Percentiles rank a stretch among this genome's conserved stretches.
phyloP scores from a whole-genome alignment of 2,113 vertebrate genomes.

The Tachysurus vachellii region DNA sequence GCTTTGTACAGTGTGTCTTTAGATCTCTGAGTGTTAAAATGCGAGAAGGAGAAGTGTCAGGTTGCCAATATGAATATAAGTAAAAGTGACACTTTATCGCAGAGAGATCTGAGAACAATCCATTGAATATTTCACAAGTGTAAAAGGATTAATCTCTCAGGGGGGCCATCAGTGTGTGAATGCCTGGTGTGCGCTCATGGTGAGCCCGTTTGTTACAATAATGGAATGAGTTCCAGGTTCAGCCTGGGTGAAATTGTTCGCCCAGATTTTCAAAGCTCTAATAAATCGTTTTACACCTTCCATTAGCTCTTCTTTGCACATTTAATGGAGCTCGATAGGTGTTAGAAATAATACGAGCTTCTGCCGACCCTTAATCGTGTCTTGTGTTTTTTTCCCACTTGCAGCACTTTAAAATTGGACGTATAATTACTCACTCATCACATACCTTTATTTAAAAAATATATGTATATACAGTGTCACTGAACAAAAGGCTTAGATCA shows the following conservation, averaged over 20 bases:
- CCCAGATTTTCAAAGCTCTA: conserved; percentile 9
- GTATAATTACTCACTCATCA: neutral
- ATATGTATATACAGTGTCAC: neutral
- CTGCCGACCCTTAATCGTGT: conserved; percentile 9
- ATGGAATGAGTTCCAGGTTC: conserved; percentile 39
- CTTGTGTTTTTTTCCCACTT: neutral
- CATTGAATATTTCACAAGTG: conserved; percentile 37
- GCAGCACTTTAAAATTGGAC: neutral
- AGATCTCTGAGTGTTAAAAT: neutral
- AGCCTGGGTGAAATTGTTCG: conserved; percentile 27
- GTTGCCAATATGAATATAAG: conserved; percentile 40
- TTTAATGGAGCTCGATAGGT: conserved; percentile 21
- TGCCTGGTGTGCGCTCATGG: conserved; percentile 21
- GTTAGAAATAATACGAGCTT: conserved; percentile 14
- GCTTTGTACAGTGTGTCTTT: neutral
- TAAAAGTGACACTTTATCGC: conserved; percentile 41
- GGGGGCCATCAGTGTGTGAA: conserved; percentile 41
- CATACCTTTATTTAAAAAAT: neutral
- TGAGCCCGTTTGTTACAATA: conserved; percentile 37
- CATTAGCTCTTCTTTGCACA: conserved; percentile 22
- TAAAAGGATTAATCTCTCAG: conserved; percentile 40
- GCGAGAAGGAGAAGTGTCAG: conserved; percentile 37
- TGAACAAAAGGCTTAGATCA: neutral
- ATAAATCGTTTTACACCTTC: conserved; percentile 32
- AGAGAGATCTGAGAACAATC: conserved; percentile 38